These are phyloP conservation scores for Camponotus floridanus DNA, from an alignment of 1,140 invertebrate genomes.

Conservation along the genomic window DNA sequence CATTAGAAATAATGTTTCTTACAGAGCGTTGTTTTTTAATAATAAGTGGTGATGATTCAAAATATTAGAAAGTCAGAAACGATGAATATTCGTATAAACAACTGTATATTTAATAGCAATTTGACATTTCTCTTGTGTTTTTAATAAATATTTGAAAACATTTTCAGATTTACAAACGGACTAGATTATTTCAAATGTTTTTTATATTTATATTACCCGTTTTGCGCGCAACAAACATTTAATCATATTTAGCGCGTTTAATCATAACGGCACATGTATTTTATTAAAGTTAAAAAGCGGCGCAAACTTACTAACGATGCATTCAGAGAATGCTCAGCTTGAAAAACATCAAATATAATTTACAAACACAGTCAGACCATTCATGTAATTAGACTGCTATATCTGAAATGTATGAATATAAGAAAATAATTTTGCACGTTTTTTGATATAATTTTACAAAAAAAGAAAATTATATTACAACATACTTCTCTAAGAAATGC, in stretches of 20 bases:
- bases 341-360: conserved; percentile 1
- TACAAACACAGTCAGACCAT: neutral
- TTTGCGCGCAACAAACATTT: neutral
- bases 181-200: neutral
- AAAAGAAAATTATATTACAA: no score
- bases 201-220: neutral
- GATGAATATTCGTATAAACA: neutral
- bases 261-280: no score
- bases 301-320: conserved; percentile 1
- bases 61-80: neutral
- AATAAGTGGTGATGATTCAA: neutral
- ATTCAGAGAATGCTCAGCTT: conserved; percentile 18
- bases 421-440: no score
- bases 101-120: neutral
- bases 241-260: neutral
- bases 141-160: neutral
- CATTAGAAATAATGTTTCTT: neutral
- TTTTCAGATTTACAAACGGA: neutral
- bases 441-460: no score
- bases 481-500: no score
- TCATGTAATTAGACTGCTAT: neutral
- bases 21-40: neutral
- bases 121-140: neutral
- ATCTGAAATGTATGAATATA: neutral
- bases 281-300: neutral